phyloP scores from a whole-genome alignment of 92 coral and sea anemone genomes.

The Virgularia gustaviana region DNA sequence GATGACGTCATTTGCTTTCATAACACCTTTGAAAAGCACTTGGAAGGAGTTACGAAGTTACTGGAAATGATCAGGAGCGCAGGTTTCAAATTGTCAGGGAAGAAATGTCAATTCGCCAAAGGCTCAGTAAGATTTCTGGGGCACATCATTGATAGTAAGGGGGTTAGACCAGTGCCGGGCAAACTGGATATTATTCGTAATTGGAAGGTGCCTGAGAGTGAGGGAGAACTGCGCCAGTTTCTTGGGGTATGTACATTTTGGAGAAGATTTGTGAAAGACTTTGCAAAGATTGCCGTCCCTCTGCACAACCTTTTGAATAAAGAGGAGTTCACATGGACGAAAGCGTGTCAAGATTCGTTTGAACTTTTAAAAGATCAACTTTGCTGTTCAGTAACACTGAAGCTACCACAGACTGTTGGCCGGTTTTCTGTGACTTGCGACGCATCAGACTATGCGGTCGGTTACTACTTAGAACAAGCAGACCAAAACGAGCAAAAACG shows the following conservation, averaged over 20 bases:
- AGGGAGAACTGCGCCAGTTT: constrained; percentile 14
- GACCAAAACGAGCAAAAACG: neutral
- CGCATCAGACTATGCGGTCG: neutral
- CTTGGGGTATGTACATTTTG: constrained; percentile 12
- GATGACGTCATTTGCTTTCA: neutral
- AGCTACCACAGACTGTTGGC: neutral
- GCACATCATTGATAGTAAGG: neutral
- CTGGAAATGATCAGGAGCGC: constrained; percentile 1
- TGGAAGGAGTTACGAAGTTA: neutral
- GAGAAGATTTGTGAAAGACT: constrained; percentile 3
- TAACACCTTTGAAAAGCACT: neutral
- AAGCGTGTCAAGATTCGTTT: neutral
- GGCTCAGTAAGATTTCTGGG: neutral
- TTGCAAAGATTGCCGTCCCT: neutral
- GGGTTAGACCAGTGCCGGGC: neutral
- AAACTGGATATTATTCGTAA: neutral
- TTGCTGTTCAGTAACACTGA: neutral
- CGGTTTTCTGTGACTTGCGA: neutral
- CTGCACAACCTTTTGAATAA: constrained; percentile 26
- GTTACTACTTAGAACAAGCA: neutral
- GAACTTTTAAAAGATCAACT: neutral
- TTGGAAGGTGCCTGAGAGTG: constrained; percentile 10
- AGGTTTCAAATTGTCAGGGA: constrained; percentile 8
- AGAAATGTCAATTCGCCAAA: neutral
- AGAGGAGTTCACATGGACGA: constrained; percentile 9